Base-by-base conservation (phyloP, 2,888 invertebrate genomes). In the Latrodectus hesperus region DNA sequence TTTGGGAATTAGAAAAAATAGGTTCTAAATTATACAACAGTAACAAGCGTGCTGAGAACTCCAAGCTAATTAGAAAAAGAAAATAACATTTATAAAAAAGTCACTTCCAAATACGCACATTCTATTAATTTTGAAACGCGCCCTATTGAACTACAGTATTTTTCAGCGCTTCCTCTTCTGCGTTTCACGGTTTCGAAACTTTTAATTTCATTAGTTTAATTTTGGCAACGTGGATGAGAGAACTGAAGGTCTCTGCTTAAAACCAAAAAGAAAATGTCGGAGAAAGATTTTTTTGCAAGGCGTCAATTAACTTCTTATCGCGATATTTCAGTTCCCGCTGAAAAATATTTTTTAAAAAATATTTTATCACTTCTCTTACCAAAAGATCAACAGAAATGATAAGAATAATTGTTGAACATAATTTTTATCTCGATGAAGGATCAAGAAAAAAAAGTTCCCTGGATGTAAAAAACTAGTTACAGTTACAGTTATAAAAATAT, bases 221-320 rank as follows among this genome's bases (percentile, higher is more conserved):
- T 60, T 11, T n/a, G n/a, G n/a, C 38, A 38, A 38, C 38, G 38
- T 38, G 38, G 38, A 38, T 38, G 12, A 16, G 60, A 60, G 11
- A 12, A 60, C 11, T 16, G 60, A 60, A 60, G 60, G 60, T 60
- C n/a, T n/a, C 60, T 16, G 38, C 6, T 60, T 60, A 60, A 60
- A 60, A 60, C 10, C n/a, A 60, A 60, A 60, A 60, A 60, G 60
- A 60, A 60, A 60, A 60, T 60, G 60, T 11, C 12, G n/a, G 52
- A 22, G 52, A 17, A 68, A 22, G 68, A n/a, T 72, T 73, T 73
- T 72, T 73, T 17, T 73, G 53, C 73, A 17, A 53, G 73, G 51
- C 78, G 78, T 78, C 78, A 78, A 78, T 78, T 78, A 78, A 68
- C 68, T 68, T 55, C 26, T 38, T 53, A 11, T 16, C 68, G 17